phyloP scores from a whole-genome alignment of 1,140 invertebrate genomes.

The Yoshiicerus persimilis region DNA sequence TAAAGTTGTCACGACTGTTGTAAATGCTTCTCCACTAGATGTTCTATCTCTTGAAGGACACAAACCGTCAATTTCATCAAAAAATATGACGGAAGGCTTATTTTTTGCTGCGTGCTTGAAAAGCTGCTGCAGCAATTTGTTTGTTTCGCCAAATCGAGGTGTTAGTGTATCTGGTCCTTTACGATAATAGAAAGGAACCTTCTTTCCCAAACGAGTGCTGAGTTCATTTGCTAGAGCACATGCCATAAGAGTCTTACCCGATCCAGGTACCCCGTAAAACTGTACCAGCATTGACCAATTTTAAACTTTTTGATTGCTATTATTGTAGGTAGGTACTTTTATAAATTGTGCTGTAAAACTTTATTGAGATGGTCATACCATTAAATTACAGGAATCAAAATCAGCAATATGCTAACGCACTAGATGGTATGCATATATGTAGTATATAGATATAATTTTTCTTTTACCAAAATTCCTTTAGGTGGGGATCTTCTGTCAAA shows the following conservation, averaged over 20 bases:
- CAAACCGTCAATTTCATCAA: constrained; percentile 8
- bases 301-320: neutral
- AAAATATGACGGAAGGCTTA: neutral
- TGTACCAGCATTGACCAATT: neutral
- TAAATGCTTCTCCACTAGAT: neutral
- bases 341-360: no score
- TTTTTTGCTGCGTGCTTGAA: neutral
- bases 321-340: no score
- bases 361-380: neutral
- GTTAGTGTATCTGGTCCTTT: neutral
- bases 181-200: neutral
- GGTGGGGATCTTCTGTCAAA: neutral
- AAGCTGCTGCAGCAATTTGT: neutral
- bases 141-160: neutral
- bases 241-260: neutral
- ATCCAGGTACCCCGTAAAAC: neutral
- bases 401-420: neutral
- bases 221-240: neutral
- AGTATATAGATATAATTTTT: neutral
- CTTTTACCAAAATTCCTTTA: neutral
- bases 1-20: neutral
- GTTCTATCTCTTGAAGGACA: neutral
- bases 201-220: neutral
- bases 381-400: neutral
- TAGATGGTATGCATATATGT: neutral